Percentiles rank a stretch among this genome's conserved stretches.
Conservation (phyloP, 2,888 invertebrate species). For the Vannuccia rotundouncinata region DNA sequence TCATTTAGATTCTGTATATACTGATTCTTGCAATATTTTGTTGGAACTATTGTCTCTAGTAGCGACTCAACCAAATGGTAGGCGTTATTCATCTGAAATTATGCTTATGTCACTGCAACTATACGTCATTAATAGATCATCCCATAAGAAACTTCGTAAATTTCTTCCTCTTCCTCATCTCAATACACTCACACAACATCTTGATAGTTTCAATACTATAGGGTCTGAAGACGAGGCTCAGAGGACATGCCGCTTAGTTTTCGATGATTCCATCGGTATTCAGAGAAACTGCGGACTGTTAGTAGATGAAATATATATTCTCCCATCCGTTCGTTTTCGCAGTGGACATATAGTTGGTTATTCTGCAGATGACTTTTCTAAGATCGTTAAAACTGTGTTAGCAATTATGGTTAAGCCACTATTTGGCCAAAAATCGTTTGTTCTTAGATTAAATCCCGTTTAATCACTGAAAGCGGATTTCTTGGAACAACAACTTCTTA, state of each 20-base stretch:
- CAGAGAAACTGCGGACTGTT: constrained; percentile 17
- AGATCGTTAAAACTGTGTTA: constrained; percentile 27
- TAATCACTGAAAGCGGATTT: constrained; percentile 23
- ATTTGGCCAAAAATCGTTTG: constrained; percentile 22
- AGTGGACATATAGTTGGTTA: constrained; percentile 33
- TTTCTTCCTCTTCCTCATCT: constrained; percentile 29
- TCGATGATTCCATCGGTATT: constrained; percentile 21
- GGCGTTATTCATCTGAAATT: constrained; percentile 27
- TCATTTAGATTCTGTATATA: constrained; percentile 18
- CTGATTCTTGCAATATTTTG: constrained; percentile 25
- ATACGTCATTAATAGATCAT: constrained; percentile 21
- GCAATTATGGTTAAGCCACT: constrained; percentile 31
- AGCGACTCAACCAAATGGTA: constrained; percentile 22
- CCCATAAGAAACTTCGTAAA: constrained; percentile 2
- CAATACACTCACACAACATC: constrained; percentile 26
- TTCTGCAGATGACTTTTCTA: constrained; percentile 27
- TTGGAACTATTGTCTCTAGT: constrained; percentile 22
- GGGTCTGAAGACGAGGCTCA: constrained; percentile 20
- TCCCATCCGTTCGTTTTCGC: constrained; percentile 28
- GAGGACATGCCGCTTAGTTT: constrained; percentile 6
- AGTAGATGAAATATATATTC: constrained; percentile 34
- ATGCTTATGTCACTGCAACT: constrained; percentile 24
- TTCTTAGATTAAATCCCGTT: constrained; percentile 27
- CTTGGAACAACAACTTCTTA: constrained; percentile 11
- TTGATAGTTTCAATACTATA: constrained; percentile 5